Evolutionary conservation across 2,113 vertebrate species (phyloP).

Genomic region (Gadus chalcogrammus): DNA sequence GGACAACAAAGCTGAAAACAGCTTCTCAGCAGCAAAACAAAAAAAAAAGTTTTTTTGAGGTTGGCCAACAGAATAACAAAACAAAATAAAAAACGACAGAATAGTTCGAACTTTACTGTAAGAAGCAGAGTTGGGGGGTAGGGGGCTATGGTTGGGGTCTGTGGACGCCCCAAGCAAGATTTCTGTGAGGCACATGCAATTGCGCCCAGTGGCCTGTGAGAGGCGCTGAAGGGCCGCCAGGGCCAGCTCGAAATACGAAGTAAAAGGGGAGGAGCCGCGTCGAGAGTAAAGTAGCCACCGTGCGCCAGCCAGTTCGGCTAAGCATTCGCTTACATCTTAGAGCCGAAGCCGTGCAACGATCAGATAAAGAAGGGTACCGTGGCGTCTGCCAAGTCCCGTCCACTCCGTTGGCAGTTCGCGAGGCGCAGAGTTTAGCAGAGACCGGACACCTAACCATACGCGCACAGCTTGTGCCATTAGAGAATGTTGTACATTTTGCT

Average conservation of each 20-base stretch:
- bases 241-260: conserved; percentile 19
- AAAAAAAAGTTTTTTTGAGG: too few relatives aligned
- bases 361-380: conserved; percentile 33
- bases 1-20: too few relatives aligned
- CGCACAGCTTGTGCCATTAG: conserved; percentile 22
- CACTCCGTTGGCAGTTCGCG: conserved; percentile 38
- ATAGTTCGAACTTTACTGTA: too few relatives aligned
- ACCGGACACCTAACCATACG: conserved; percentile 32
- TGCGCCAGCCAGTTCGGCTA: conserved; percentile 30
- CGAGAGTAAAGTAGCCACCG: conserved; percentile 74
- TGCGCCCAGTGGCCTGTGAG: conserved; percentile 37
- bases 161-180: too few relatives aligned
- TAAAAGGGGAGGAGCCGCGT: conserved; percentile 71
- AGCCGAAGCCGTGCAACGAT: conserved; percentile 28
- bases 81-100: too few relatives aligned
- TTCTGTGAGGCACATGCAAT: conserved; percentile 16
- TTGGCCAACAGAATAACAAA: too few relatives aligned
- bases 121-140: too few relatives aligned
- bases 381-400: conserved; percentile 47
- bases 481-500: conserved; percentile 23
- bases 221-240: conserved; percentile 60
- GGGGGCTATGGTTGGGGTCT: too few relatives aligned
- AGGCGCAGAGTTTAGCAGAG: conserved; percentile 33
- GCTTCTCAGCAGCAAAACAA: too few relatives aligned
- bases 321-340: conserved; percentile 59